phyloP scores from a whole-genome alignment of 23 tunicate species.

The Diplosoma virens region DNA sequence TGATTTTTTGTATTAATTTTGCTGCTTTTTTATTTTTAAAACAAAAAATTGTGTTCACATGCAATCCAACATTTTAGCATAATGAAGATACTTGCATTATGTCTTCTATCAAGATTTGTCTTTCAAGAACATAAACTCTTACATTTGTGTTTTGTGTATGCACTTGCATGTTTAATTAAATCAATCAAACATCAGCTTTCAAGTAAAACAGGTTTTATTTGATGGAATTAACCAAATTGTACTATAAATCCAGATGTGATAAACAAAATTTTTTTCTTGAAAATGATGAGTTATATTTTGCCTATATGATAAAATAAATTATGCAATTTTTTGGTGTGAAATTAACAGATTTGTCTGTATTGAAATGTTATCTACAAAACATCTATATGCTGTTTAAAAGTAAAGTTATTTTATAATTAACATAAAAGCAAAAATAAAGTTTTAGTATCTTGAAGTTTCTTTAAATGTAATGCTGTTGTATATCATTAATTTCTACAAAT shows the following conservation, averaged over 20 bases:
- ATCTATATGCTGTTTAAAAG: background rate
- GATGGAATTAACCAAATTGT: background rate
- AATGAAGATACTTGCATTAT: too few relatives aligned
- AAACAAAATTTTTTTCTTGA: background rate
- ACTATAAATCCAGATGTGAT: background rate
- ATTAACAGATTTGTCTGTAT: background rate
- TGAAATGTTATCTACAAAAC: background rate
- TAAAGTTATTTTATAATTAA: background rate
- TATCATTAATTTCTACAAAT: too few relatives aligned
- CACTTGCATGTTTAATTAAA: background rate
- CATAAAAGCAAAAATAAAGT: too few relatives aligned
- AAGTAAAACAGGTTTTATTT: background rate
- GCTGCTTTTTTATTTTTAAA: too few relatives aligned
- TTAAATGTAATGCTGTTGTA: background rate
- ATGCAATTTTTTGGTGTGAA: background rate
- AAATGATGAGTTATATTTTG: too few relatives aligned
- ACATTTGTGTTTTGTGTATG: background rate
- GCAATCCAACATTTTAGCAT: too few relatives aligned
- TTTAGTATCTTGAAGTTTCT: too few relatives aligned
- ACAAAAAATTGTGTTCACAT: too few relatives aligned
- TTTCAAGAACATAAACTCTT: background rate
- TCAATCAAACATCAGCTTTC: background rate
- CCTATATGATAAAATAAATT: background rate
- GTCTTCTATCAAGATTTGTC: background rate
- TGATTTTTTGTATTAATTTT: too few relatives aligned